Evolutionary conservation across 2,797 vertebrate genomes (phyloP).

Genomic region (Clangula hyemalis): DNA sequence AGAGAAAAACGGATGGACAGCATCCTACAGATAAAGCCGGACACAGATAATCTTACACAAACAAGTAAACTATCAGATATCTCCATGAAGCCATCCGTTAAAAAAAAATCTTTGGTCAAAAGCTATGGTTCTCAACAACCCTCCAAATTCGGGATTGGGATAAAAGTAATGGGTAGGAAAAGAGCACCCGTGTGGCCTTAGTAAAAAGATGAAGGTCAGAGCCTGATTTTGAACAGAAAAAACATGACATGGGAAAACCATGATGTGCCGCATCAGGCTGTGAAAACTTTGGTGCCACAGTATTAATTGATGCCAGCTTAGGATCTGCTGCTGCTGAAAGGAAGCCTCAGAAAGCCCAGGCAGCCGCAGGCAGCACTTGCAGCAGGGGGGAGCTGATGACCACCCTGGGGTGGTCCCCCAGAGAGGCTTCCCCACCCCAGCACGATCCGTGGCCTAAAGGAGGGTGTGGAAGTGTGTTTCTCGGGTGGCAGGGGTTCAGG

Average conservation of each 20-base stretch:
- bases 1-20: not conserved
- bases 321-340: not conserved
- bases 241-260: not conserved
- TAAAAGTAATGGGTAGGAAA: not conserved
- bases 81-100: not conserved
- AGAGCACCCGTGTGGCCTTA: not conserved
- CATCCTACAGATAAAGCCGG: not conserved
- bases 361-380: not conserved
- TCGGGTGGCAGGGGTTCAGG: not conserved
- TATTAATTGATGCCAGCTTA: not conserved
- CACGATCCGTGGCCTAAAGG: rapidly evolving
- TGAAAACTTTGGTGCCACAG: not conserved
- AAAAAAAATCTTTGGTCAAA: not conserved
- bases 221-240: not conserved
- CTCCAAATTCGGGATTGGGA: rapidly evolving
- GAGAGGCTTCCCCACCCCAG: not conserved
- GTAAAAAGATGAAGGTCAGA: not conserved
- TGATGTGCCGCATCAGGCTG: not conserved
- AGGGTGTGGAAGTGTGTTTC: not conserved
- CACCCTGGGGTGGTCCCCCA: not conserved
- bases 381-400: rapidly evolving
- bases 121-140: not conserved
- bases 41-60: not conserved
- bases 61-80: not conserved
- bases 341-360: not conserved